Conservation (phyloP, 1,140 invertebrate genomes). For the Megalonaias nervosa region DNA sequence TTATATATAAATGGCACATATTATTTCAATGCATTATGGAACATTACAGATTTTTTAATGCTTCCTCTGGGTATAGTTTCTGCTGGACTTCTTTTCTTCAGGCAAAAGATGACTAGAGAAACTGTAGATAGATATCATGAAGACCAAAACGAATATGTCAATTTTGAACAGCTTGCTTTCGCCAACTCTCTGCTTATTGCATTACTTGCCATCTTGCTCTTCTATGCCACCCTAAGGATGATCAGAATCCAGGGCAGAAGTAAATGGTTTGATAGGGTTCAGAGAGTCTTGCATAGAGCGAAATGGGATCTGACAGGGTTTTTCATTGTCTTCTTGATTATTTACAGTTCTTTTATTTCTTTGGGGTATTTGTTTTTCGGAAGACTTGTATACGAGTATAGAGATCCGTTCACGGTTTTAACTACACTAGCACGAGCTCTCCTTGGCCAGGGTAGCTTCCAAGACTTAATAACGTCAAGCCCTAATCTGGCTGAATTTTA, state of each 20-base stretch:
- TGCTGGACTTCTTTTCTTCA: slow-evolving; percentile 24
- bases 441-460: slow-evolving; percentile 84
- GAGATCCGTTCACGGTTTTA: slow-evolving; percentile 41
- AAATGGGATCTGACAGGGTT: slow-evolving; percentile 52
- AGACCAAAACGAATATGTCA: slow-evolving; percentile 41
- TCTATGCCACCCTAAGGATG: slow-evolving; percentile 37
- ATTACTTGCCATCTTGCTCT: slow-evolving; percentile 36
- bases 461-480: slow-evolving; percentile 78
- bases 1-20: slow-evolving; percentile 9
- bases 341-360: slow-evolving; percentile 55
- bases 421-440: slow-evolving; percentile 69
- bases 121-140: slow-evolving; percentile 19
- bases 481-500: slow-evolving; percentile 81
- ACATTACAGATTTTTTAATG: slow-evolving; percentile 23
- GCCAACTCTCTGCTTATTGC: slow-evolving; percentile 42
- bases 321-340: slow-evolving; percentile 52
- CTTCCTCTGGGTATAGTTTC: slow-evolving; percentile 16
- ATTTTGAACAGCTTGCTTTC: slow-evolving; percentile 50
- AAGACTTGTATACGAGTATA: slow-evolving; percentile 45
- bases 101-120: slow-evolving; percentile 16
- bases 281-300: slow-evolving; percentile 35
- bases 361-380: slow-evolving; percentile 56
- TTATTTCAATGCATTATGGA: slow-evolving; percentile 31
- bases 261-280: slow-evolving; percentile 44
- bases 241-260: slow-evolving; percentile 45